Conservation (phyloP, 2,113 vertebrate species). For the Pseudonaja textilis region DNA sequence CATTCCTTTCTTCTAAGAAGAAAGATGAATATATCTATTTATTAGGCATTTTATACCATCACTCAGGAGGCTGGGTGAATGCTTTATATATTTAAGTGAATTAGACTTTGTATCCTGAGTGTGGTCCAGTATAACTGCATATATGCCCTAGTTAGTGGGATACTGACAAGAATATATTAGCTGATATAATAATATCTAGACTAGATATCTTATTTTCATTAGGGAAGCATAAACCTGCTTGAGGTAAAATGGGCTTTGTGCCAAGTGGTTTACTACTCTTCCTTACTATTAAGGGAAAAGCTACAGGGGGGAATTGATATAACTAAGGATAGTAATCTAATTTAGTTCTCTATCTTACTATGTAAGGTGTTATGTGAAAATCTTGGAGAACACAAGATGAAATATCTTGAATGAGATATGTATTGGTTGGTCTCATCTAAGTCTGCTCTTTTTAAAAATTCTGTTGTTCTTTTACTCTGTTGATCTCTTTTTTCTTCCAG, state of each 20-base stretch:
- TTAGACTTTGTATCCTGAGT: not conserved
- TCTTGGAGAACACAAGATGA: not conserved
- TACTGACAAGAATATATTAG: not conserved
- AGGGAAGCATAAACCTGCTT: not conserved
- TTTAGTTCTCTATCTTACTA: not conserved
- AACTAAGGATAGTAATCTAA: not conserved
- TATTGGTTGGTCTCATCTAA: not conserved
- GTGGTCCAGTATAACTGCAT: not conserved
- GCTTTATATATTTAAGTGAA: conserved; percentile 8
- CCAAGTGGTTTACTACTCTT: not conserved
- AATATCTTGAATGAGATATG: not conserved
- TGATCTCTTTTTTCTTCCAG: not conserved
- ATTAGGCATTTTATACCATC: conserved; percentile 1
- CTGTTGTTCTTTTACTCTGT: not conserved
- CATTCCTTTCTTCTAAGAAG: conserved; percentile 30
- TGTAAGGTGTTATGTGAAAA: not conserved
- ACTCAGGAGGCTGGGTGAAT: not conserved
- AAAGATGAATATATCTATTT: not conserved
- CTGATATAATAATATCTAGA: not conserved
- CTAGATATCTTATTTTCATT: not conserved
- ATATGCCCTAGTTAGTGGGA: not conserved
- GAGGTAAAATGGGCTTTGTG: not conserved
- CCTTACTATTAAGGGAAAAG: not conserved
- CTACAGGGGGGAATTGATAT: not conserved
- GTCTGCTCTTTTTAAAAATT: not conserved